Evolutionary conservation across 2,888 invertebrate species (phyloP), one percentile per base, ranked within the genome.

Genomic region (Esperia sulphurella): DNA sequence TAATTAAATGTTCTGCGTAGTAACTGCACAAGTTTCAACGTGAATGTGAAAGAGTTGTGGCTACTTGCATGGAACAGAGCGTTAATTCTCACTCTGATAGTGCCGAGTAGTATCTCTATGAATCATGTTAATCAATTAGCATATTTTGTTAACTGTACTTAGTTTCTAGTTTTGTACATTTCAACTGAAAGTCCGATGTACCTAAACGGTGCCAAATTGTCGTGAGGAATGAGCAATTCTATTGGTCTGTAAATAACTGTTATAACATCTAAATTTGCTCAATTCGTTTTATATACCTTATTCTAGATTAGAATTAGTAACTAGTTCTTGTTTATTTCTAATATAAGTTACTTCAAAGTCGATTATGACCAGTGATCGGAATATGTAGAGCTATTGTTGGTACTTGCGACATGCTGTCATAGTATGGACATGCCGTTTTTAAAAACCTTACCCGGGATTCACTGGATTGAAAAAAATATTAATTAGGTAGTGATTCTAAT

Each of bases 191-290:
- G 80, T 81, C 83, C 76, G 63, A 75, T 77, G 86, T 86, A 86
- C 87, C 87, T 86, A 80, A 79, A 58, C 66, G 86, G 84, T 82
- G 86, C 86, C 84, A 84, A 84, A 68, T 61, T 62, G 41, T 53
- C 49, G 48, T 46, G 43, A 43, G 50, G 54, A 28, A 44, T 40
- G 46, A 50, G 52, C 54, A 50, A 47, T 48, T 51, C 48, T 48
- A 68, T 77, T 71, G 75, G 71, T 65, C 14, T 58, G 71, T 71
- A 68, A 63, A 68, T 68, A 68, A 57, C 54, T 51, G 10, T 5
- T 29, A 30, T 51, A 52, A 52, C 52, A 57, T 63, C 59, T 56
- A 70, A 75, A 77, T 73, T 81, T 82, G 81, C 81, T 81, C 80
- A 83, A 83, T 69, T 68, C 53, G 54, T 59, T 54, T 21, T 40